Evolutionary conservation across 2,888 invertebrate species (phyloP).

Genomic region (Archips crataeganus): DNA sequence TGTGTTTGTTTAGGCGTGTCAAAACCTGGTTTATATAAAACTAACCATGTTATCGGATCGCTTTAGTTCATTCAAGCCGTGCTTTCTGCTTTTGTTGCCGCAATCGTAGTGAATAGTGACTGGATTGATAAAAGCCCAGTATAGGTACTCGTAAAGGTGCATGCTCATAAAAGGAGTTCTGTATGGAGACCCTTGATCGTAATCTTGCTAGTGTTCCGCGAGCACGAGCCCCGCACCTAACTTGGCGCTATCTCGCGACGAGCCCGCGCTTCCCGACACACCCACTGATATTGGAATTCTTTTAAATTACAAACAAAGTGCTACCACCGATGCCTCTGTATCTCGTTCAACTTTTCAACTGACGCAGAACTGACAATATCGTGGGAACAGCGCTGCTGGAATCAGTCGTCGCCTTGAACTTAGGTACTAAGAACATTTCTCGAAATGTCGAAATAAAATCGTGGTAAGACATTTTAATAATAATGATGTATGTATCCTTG

Average conservation of each 20-base stretch:
- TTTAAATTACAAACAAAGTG: constrained; percentile 74
- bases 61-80: not conserved
- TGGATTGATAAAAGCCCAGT: not conserved
- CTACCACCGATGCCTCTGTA: constrained; percentile 59
- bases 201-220: constrained; percentile 17
- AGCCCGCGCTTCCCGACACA: constrained; percentile 50
- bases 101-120: not conserved
- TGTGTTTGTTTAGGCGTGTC: constrained; percentile 9
- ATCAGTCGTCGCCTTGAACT: constrained; percentile 22
- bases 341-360: constrained; percentile 66
- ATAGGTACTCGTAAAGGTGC: not conserved
- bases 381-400: constrained; percentile 48
- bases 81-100: not conserved
- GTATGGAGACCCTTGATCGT: constrained; percentile 13
- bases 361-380: constrained; percentile 71
- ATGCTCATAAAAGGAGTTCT: constrained; percentile 9
- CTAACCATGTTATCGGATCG: not conserved
- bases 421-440: constrained; percentile 12
- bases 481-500: constrained; percentile 4
- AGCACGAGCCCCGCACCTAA: constrained; percentile 20
- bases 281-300: constrained; percentile 80
- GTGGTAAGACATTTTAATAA: not conserved
- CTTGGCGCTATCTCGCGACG: constrained; percentile 30
- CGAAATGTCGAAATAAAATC: constrained; percentile 2
- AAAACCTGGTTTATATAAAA: constrained; percentile 5